Evolutionary conservation across 2,113 vertebrate genomes (phyloP).

Genomic region (Oreochromis spilurus): DNA sequence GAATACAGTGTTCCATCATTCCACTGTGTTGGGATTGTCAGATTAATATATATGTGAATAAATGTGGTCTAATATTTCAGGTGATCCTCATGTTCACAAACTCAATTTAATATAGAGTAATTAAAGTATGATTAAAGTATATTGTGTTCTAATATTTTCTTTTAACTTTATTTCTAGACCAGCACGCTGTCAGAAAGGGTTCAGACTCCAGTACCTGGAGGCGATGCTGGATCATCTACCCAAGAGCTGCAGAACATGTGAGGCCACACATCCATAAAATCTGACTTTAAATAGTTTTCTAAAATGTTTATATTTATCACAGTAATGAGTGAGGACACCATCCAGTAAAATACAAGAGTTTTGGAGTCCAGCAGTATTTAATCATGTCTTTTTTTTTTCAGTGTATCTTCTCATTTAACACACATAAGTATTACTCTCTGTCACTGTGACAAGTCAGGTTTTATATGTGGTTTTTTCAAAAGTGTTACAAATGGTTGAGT

Average conservation of each 20-base stretch:
- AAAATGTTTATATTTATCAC: not conserved
- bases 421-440: not conserved
- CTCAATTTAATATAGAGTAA: not conserved
- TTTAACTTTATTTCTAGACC: slow-evolving; percentile 56
- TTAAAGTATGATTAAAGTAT: not conserved
- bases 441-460: not conserved
- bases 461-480: not conserved
- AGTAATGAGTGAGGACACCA: not conserved
- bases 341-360: not conserved
- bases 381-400: not conserved
- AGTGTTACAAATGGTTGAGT: not conserved
- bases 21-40: not conserved
- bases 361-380: not conserved
- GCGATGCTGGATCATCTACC: slow-evolving; percentile 38
- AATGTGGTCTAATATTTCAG: not conserved
- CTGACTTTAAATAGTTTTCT: not conserved
- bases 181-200: slow-evolving; percentile 78
- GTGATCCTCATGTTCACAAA: not conserved
- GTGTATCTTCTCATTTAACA: not conserved
- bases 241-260: slow-evolving; percentile 77
- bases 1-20: not conserved
- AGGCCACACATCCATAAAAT: slow-evolving; percentile 29
- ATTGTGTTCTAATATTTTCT: not conserved
- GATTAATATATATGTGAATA: not conserved
- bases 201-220: slow-evolving; percentile 77